Base-by-base conservation (phyloP, 2,797 vertebrate species). In the Tarsius wallacei region DNA sequence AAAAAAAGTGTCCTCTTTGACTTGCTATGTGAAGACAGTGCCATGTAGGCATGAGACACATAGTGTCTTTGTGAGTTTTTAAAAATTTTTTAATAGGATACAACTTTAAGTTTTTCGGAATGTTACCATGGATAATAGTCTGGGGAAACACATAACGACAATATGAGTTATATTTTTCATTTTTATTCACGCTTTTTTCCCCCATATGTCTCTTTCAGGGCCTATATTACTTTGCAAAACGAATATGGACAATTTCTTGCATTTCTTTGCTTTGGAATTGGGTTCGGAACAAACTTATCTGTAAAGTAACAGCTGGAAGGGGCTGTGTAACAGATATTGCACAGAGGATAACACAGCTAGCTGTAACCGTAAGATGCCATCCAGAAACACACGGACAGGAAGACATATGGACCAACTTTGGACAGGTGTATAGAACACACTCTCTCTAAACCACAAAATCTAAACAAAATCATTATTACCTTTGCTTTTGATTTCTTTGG, bases 401-500 rank as follows among this genome's bases (percentile, higher is more conserved):
- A 96, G 26, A 66, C n/a, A 19, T 3, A 7, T 68, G 11, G 15
- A 71, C 31, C 59, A 66, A 76, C 8, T 57, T 93, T 83, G 73
- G 22, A 82, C 10, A 71, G 53, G 16, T 63, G 11, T 42, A 26
- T 11, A 87, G 63, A 61, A 82, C 7, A 5, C 59, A 70, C 13
- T 89, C 15, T n/a, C 21, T 71, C 24, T 74, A n/a, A 74, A 77
- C 22, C 13, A 78, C 47, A 33, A 4, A 24, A 0, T 49, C 77
- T 21, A 64, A 83, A 91, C 42, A 22, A 89, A 94, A 64, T 42
- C 1, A n/a, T 71, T 36, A 91, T 94, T 71, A 59, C 42, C 61
- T 90, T 95, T 93, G 47, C 51, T 55, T 91, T 61, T 81, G 64
- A 73, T 92, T 63, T 91, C 74, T 81, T 87, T 71, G 86, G 71